A percentile compares a stretch with the other conserved stretches of the same genome.
Conservation (phyloP, 1,140 invertebrate genomes). For the Phthorimaea operculella region DNA sequence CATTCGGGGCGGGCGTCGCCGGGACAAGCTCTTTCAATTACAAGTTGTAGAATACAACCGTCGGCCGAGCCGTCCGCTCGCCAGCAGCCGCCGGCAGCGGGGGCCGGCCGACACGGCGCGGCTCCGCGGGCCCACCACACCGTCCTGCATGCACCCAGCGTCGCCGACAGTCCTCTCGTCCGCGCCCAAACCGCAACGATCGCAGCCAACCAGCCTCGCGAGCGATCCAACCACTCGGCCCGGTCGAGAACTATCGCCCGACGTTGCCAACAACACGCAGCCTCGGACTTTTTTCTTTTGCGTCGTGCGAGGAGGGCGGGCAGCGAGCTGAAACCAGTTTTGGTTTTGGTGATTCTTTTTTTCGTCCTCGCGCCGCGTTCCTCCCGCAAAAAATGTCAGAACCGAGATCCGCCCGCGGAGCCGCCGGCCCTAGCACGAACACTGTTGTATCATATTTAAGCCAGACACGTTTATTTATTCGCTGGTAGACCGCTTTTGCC, state of each 20-base stretch:
- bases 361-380: constrained; percentile 32
- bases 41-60: constrained; percentile 11
- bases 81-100: constrained; percentile 14
- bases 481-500: too few relatives aligned
- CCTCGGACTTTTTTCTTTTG: constrained; percentile 53
- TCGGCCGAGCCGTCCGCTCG: constrained; percentile 4
- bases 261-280: constrained; percentile 29
- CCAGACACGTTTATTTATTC: too few relatives aligned
- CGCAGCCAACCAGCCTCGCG: constrained; percentile 24
- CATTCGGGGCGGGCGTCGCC: constrained; percentile 54
- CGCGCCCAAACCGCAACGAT: constrained; percentile 10
- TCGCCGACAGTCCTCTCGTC: not conserved
- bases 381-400: constrained; percentile 43
- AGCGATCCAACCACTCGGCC: constrained; percentile 41
- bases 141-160: not conserved
- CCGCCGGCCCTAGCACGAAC: not conserved
- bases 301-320: constrained; percentile 43
- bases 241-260: constrained; percentile 36
- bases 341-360: constrained; percentile 61
- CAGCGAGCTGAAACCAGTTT: constrained; percentile 50
- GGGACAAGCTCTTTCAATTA: constrained; percentile 48
- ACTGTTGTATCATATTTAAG: too few relatives aligned
- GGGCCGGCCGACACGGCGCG: constrained; percentile 31
- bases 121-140: constrained; percentile 24
- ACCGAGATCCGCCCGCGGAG: constrained; percentile 20